Conservation (phyloP, 1,140 invertebrate species). For the Drusus annulatus region DNA sequence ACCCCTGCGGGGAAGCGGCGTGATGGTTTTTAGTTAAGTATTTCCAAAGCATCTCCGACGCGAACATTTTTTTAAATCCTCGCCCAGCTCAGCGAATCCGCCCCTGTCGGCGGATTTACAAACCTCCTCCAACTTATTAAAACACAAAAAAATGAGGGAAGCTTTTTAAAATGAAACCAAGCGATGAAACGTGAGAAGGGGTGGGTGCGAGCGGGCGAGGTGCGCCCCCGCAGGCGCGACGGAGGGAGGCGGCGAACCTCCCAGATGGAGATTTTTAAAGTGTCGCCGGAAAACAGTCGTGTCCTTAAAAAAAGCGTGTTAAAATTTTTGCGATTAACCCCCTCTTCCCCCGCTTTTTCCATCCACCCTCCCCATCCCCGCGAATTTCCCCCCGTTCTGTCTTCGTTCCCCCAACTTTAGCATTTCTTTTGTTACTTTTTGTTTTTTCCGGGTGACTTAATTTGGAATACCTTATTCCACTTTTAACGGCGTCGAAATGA, state of each 20-base stretch:
- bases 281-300: constrained; percentile 51
- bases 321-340: constrained; percentile 56
- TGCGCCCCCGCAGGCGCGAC: not conserved
- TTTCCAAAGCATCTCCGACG: no score
- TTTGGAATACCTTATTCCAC: constrained; percentile 1
- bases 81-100: constrained; percentile 9
- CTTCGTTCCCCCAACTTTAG: not conserved
- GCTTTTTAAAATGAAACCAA: constrained; percentile 55
- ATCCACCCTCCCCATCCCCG: no score
- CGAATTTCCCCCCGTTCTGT: no score
- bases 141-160: constrained; percentile 40
- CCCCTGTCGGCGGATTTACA: constrained; percentile 49
- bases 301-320: constrained; percentile 54
- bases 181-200: constrained; percentile 6
- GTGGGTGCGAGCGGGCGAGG: not conserved
- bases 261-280: constrained; percentile 49
- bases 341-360: not conserved
- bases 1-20: no score
- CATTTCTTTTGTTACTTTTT: constrained; percentile 16
- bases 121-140: constrained; percentile 54
- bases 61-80: no score
- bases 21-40: no score
- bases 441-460: constrained; percentile 6
- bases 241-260: not conserved
- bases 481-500: constrained; percentile 14